Percentiles rank a stretch among this genome's conserved stretches.
These are phyloP conservation scores for Pandemis cinnamomeana DNA, from an alignment of 2,888 invertebrate species.

Conservation along the genomic window DNA sequence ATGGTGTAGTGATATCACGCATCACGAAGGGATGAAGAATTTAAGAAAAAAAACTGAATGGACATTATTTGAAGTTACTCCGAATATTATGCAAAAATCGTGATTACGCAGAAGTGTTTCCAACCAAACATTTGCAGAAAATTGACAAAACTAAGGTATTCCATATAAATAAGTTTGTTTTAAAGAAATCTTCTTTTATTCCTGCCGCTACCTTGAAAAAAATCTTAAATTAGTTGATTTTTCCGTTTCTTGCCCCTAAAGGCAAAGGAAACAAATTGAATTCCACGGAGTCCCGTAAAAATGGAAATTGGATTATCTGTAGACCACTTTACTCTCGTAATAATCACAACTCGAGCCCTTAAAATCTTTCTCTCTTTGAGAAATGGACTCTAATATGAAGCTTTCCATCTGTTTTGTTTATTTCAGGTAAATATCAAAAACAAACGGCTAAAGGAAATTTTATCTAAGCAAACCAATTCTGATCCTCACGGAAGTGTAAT, in stretches of 20 bases:
- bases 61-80: too few species aligned
- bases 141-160: slow-evolving; percentile 6
- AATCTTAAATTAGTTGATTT: slow-evolving; percentile 35
- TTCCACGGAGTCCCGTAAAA: slow-evolving; percentile 39
- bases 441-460: too few species aligned
- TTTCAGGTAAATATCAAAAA: neutral
- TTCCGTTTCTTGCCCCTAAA: slow-evolving; percentile 36
- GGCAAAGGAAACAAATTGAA: slow-evolving; percentile 40
- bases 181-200: slow-evolving; percentile 29
- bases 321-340: slow-evolving; percentile 36
- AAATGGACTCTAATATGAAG: slow-evolving; percentile 14
- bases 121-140: neutral
- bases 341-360: slow-evolving; percentile 22
- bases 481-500: too few species aligned
- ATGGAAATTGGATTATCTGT: slow-evolving; percentile 38
- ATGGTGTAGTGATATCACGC: too few species aligned
- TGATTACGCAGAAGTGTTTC: neutral
- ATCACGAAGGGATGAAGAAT: too few species aligned
- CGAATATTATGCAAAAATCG: too few species aligned
- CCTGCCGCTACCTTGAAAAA: slow-evolving; percentile 10
- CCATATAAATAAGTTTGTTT: slow-evolving; percentile 22
- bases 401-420: neutral
- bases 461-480: too few species aligned
- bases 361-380: slow-evolving; percentile 18
- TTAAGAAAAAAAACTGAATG: too few species aligned